Evolutionary conservation across 2,888 invertebrate genomes (phyloP).

Genomic region (Ctena decussata): DNA sequence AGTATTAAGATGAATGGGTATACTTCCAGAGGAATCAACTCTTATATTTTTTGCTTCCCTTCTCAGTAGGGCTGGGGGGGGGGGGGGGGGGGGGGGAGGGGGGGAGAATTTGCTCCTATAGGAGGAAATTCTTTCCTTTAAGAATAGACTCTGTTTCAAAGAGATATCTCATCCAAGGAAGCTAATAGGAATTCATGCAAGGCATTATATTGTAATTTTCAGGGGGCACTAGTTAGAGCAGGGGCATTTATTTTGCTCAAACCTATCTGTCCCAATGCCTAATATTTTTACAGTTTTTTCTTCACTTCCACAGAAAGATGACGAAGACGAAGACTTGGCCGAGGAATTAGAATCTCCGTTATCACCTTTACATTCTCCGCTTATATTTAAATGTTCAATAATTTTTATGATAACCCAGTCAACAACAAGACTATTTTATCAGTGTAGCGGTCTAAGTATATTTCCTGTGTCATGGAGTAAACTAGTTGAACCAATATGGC

Average conservation of each 20-base stretch:
- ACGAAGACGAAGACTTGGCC: slow-evolving; percentile 62
- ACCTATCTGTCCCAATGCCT: too few relatives aligned
- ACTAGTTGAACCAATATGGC: slow-evolving; percentile 65
- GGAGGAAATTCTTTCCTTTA: too few relatives aligned
- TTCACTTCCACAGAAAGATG: not conserved
- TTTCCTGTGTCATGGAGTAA: slow-evolving; percentile 52
- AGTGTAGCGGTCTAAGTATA: slow-evolving; percentile 66
- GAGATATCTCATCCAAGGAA: too few relatives aligned
- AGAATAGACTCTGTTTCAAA: too few relatives aligned
- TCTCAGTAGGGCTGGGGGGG: too few relatives aligned
- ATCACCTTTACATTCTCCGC: slow-evolving; percentile 75
- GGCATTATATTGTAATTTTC: too few relatives aligned
- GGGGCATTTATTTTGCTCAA: not conserved
- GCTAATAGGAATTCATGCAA: too few relatives aligned
- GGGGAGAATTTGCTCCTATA: too few relatives aligned
- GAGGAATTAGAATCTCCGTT: slow-evolving; percentile 57
- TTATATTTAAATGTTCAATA: slow-evolving; percentile 76
- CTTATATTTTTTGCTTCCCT: too few relatives aligned
- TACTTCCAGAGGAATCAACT: too few relatives aligned
- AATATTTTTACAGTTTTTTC: not conserved
- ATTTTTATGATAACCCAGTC: slow-evolving; percentile 81
- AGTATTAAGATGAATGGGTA: too few relatives aligned
- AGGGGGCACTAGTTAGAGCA: not conserved
- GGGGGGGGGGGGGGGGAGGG: too few relatives aligned
- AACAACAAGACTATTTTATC: slow-evolving; percentile 70